Base-by-base conservation (phyloP, 1,140 invertebrate genomes). In the Musca vetustissima region DNA sequence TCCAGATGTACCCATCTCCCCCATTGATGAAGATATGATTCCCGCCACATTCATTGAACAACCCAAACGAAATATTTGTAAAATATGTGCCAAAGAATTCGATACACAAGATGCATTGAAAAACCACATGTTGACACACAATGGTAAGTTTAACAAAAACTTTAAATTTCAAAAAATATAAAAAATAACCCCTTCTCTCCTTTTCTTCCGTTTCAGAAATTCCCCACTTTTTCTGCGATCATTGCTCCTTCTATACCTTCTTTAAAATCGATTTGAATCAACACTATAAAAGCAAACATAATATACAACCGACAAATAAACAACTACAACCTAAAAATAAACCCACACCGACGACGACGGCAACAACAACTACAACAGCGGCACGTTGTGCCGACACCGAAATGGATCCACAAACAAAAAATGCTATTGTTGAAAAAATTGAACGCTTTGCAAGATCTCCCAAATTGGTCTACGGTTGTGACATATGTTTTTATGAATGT, bases 181-280 rank as follows among this genome's bases (percentile, higher is more conserved):
- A 24, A 9, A 24, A 2, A n/a, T 28, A n/a, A n/a, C 3, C 24
- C 21, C n/a, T 32, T 6, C 28, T 17, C 14, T 59, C 28, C 9
- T 1, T 17, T n/a, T 50, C n/a, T 19, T 50, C 28, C 32, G n/a
- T 53, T 59, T 6, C 49, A 80, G 78, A 80, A 75, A 73, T 80
- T 50, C 78, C 78, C 1, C 80, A 80, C 48, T 80, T 76, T 43
- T 78, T 73, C 64, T 80, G 78, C 47, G 78, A 80, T 70, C 75
- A 76, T 52, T 80, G 78, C 48, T 25, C 57, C 3, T 80, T 70
- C 21, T 76, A 73, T 69, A 75, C 78, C 21, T 70, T 80, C 64
- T 75, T 76, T 43, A 75, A 75, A 9, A 43, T 69, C 14, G 78
- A 80, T 74, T 73, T 80, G 52, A 75, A 73, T 15, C 66, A 75